A percentile compares a stretch with the other conserved stretches of the same genome.
Conservation (phyloP, 2,113 vertebrate genomes). For the Felis chaus region DNA sequence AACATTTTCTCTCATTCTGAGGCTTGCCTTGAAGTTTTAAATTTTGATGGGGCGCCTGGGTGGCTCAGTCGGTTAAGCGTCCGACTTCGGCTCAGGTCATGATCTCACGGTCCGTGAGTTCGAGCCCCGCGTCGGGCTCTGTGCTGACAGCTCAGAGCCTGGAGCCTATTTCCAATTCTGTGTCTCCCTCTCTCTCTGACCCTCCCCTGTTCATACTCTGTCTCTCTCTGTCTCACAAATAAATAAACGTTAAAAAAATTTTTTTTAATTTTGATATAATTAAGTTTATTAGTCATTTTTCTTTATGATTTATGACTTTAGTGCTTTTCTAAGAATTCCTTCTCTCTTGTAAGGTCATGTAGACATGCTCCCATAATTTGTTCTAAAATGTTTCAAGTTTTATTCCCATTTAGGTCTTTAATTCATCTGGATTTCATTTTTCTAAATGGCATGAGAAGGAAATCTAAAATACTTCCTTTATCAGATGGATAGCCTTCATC, state of each 20-base stretch:
- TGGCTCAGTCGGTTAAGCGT: too few species aligned
- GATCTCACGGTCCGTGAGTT: too few species aligned
- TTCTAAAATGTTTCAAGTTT: background rate
- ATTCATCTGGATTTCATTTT: background rate
- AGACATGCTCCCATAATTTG: background rate
- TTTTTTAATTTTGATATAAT: background rate
- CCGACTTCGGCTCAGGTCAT: too few species aligned
- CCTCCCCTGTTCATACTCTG: too few species aligned
- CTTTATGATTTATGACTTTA: background rate
- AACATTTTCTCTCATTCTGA: background rate
- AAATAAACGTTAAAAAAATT: too few species aligned
- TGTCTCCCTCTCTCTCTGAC: too few species aligned
- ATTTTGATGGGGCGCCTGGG: background rate
- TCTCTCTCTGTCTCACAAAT: too few species aligned
- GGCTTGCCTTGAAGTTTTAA: background rate
- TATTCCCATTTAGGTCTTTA: background rate
- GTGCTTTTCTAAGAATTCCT: background rate
- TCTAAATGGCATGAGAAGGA: background rate
- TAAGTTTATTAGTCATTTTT: background rate
- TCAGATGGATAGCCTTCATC: background rate
- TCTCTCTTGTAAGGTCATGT: background rate
- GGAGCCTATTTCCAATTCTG: too few species aligned
- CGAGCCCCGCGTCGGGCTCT: too few species aligned
- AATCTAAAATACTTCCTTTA: background rate
- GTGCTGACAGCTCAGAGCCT: too few species aligned